Base-by-base conservation (phyloP, 2,888 invertebrate species). In the Hololepta plana region DNA sequence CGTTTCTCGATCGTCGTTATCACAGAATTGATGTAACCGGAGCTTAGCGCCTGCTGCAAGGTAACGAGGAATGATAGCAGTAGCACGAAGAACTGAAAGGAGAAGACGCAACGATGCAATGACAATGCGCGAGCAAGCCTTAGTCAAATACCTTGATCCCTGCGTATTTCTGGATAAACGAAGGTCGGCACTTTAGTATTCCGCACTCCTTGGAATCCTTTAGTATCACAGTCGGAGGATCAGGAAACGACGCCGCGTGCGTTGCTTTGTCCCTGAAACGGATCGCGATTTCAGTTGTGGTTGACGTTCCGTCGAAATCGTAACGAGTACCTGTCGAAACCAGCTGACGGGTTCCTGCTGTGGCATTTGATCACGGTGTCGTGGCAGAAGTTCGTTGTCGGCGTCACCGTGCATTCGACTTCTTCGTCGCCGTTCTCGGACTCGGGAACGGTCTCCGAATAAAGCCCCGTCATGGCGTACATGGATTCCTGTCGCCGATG, bases 1-100 rank as follows among this genome's bases (percentile, higher is more conserved):
- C 91, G 74, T 56, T 90, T 90, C 60, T 93, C 91, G 45, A 93
- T 90, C 29, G 91, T 93, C 38, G 91, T 91, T 54, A 93, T 90
- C 56, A 93, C 91, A 53, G 85, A 85, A 60, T 87, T 87, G 41
- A 85, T 84, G 53, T 87, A 87, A 38, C 87, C 87, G 34, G 85
- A 87, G 53, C 85, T 84, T 37, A 87, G 61, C 12, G 84, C 85
- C 57, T 87, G 87, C 52, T 87, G 87, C 39, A 87, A 63, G 43
- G 85, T 87, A 45, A 87, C 87, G 49, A 87, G 71, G 61, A 85
- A 71, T 49, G 85, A 85, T 41, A 87, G 67, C 45, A 87, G 69
- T 54, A 84, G 68, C 50, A 87, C 85, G 57, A 87, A 87, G 49
- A 84, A 79, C 74, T 80, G 60, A 31, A 65, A 63, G n/a, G n/a